A percentile compares a stretch with the other conserved stretches of the same genome.
Evolutionary conservation across 2,113 vertebrate genomes (phyloP).

Genomic region (Scatophagus argus): DNA sequence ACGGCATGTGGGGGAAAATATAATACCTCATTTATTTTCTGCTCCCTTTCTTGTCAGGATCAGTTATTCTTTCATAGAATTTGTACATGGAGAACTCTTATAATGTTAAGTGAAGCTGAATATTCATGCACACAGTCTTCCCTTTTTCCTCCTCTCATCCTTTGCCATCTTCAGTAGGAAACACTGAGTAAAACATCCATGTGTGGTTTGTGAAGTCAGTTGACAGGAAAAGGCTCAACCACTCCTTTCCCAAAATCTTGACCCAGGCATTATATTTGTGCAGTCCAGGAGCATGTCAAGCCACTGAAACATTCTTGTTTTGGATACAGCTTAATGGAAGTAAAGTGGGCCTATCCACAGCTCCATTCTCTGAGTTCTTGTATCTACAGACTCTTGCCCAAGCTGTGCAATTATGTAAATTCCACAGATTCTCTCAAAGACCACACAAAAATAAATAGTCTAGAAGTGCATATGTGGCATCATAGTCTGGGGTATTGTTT

Average conservation of each 20-base stretch:
- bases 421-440: conserved; percentile 74
- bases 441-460: conserved; percentile 76
- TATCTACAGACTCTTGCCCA: conserved; percentile 60
- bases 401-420: conserved; percentile 75
- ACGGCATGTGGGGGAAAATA: background rate
- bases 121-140: conserved; percentile 25
- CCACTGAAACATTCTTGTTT: conserved; percentile 78
- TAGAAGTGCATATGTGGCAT: conserved; percentile 65
- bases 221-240: conserved; percentile 57
- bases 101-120: conserved; percentile 34
- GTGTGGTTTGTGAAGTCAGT: conserved; percentile 72
- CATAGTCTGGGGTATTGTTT: conserved; percentile 34
- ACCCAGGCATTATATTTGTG: conserved; percentile 71
- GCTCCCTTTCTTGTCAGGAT: conserved; percentile 1
- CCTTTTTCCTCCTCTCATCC: conserved; percentile 24
- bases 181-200: conserved; percentile 57
- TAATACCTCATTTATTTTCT: background rate
- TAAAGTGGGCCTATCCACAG: conserved; percentile 77
- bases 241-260: conserved; percentile 68
- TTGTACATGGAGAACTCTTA: background rate
- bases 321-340: conserved; percentile 76
- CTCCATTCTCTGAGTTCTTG: conserved; percentile 63
- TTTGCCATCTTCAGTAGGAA: conserved; percentile 50
- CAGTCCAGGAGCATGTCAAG: conserved; percentile 72
- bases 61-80: conserved; percentile 2